phyloP scores from a whole-genome alignment of 2,797 vertebrate species.

The Micrastur ruficollis region DNA sequence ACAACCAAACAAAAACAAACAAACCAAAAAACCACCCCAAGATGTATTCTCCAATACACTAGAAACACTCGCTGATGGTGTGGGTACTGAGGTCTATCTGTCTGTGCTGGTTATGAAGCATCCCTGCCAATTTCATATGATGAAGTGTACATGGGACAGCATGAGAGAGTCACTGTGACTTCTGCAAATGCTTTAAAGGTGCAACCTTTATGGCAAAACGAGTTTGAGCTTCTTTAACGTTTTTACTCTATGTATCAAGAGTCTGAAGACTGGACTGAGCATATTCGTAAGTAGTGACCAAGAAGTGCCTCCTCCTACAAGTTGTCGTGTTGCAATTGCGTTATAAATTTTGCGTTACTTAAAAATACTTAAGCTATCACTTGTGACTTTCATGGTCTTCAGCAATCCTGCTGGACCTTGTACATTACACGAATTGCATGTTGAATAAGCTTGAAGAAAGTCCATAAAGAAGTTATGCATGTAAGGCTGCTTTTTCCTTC shows the following conservation, averaged over 20 bases:
- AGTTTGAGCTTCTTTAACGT: slow-evolving; percentile 74
- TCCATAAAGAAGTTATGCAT: background rate
- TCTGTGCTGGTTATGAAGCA: fast-evolving
- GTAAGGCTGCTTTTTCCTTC: background rate
- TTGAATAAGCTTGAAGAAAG: background rate
- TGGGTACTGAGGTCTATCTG: fast-evolving
- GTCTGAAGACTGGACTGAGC: slow-evolving; percentile 81
- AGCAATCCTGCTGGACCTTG: background rate
- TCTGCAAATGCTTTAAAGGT: background rate
- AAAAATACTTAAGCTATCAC: background rate
- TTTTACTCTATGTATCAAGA: slow-evolving; percentile 83
- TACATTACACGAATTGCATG: fast-evolving
- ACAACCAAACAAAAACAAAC: background rate
- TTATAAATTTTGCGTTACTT: background rate
- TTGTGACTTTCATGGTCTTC: background rate
- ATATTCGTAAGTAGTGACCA: slow-evolving; percentile 83
- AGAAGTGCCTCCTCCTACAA: background rate
- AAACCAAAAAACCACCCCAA: too few relatives aligned
- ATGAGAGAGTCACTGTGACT: background rate
- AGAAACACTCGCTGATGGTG: fast-evolving
- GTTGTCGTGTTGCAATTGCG: background rate
- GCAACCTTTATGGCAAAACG: background rate
- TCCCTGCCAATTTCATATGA: fast-evolving
- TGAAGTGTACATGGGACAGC: fast-evolving
- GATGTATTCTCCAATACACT: fast-evolving